Evolutionary conservation across 2,113 vertebrate species (phyloP), one percentile per base, ranked within the genome.

Genomic region (Todiramphus chloris): DNA sequence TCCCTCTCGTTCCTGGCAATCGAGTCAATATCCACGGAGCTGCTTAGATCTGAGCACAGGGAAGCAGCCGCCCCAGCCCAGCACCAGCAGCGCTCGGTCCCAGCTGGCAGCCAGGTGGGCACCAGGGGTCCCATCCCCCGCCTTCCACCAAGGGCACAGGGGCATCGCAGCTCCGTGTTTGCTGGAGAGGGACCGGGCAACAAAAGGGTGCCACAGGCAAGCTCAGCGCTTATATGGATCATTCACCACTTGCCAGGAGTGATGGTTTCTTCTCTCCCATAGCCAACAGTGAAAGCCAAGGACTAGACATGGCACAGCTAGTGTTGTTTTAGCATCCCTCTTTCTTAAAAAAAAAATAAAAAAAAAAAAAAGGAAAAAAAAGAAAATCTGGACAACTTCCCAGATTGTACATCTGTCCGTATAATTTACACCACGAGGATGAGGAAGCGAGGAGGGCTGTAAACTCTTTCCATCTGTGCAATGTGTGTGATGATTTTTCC

Each of bases 381-480:
- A 64, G 39, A 67, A 87, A 91, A 91, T 58, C 92, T 96, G 96
- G 97, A 92, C 68, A 87, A 82, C 55, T 96, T 97, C 96, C 96
- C 96, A 94, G 95, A 95, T 89, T 82, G 94, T 97, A 90, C 96
- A 97, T 96, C 96, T 97, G 96, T 94, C 94, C 2, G 87, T 97
- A 92, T 97, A 96, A 96, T 97, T 96, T 96, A 96, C 96, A 96
- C 96, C 95, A 77, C 21, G 80, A 97, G 94, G 94, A 96, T 90
- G 93, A 96, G 94, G 95, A 95, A 96, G 93, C 95, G 97, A 96
- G 91, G 95, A 93, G 96, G 95, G 93, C 92, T 97, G 96, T 90
- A 96, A 96, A 96, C 93, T 94, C 94, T 91, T 97, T 96, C 96
- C 96, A 96, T 97, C 96, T 96, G 96, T 97, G 95, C 96, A 93